These are phyloP conservation scores for Proterorhinus semilunaris DNA, from an alignment of 2,113 vertebrate genomes.

Conservation along the genomic window DNA sequence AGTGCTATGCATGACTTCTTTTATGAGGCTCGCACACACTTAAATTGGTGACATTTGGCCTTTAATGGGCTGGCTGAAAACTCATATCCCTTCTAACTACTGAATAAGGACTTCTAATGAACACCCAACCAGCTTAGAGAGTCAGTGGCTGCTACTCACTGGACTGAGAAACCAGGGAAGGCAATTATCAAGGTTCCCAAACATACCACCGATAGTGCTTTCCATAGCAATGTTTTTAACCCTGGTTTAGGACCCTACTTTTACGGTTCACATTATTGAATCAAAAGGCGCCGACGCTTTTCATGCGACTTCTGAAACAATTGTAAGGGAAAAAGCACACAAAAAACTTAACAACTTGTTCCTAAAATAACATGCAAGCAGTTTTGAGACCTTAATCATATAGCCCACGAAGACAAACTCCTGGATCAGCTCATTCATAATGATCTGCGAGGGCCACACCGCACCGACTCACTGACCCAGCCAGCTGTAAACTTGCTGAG, in stretches of 20 bases:
- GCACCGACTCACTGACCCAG: conserved; percentile 41
- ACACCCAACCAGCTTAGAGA: conserved; percentile 64
- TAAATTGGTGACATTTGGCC: conserved; percentile 75
- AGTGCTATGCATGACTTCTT: conserved; percentile 70
- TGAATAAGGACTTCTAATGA: conserved; percentile 76
- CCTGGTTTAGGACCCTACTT: conserved; percentile 46
- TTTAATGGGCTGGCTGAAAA: conserved; percentile 73
- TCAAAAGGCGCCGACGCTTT: conserved; percentile 29
- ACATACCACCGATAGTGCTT: conserved; percentile 50
- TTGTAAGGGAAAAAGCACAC: conserved; percentile 11
- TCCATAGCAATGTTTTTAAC: conserved; percentile 62
- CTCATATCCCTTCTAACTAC: conserved; percentile 70
- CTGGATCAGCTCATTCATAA: conserved; percentile 40
- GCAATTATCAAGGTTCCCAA: conserved; percentile 70
- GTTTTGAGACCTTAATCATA: conserved; percentile 25
- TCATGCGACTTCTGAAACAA: conserved; percentile 12
- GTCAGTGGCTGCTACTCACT: conserved; percentile 64
- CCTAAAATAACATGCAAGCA: conserved; percentile 23
- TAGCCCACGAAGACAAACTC: conserved; percentile 31
- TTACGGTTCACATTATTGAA: conserved; percentile 52
- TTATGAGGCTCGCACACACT: conserved; percentile 68
- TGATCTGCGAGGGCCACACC: conserved; percentile 44
- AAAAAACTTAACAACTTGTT: conserved; percentile 1
- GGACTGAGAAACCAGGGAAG: conserved; percentile 67
- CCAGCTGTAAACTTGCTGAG: conserved; percentile 56